Conservation (phyloP, 2,888 invertebrate genomes). For the Dicyrtoma fusca region DNA sequence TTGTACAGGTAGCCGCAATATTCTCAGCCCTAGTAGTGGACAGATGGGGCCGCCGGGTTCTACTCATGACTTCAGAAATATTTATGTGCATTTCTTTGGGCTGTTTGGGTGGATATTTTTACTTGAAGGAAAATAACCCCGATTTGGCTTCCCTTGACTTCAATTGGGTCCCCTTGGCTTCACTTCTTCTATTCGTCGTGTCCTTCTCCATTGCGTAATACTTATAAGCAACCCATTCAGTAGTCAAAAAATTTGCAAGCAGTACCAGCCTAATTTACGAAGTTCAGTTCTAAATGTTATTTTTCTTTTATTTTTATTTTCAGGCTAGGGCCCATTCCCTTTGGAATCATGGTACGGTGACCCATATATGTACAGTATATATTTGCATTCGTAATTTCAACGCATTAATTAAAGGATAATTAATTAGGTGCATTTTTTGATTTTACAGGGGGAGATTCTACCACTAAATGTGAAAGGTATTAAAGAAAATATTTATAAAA, state of each 20-base stretch:
- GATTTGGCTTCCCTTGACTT: constrained; percentile 62
- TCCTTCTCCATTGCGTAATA: constrained; percentile 78
- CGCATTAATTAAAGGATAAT: too few species aligned
- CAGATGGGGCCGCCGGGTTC: constrained; percentile 66
- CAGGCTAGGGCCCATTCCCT: constrained; percentile 7
- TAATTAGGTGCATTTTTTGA: constrained; percentile 12
- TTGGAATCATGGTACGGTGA: neutral
- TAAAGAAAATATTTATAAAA: too few species aligned
- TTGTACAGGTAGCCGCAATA: constrained; percentile 62
- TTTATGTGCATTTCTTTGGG: constrained; percentile 65
- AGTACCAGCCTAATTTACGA: neutral
- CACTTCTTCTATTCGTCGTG: constrained; percentile 67
- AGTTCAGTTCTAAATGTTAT: neutral
- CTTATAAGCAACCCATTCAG: neutral
- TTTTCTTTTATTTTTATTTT: neutral
- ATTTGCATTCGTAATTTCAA: too few species aligned
- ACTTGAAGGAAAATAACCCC: constrained; percentile 62
- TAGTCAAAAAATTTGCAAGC: neutral
- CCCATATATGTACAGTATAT: too few species aligned
- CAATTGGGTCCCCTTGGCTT: constrained; percentile 66
- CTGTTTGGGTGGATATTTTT: constrained; percentile 66
- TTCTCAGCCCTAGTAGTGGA: constrained; percentile 67
- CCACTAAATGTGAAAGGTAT: constrained; percentile 10
- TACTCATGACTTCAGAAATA: constrained; percentile 67
- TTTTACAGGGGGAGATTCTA: constrained; percentile 20